Conservation (phyloP, 2,113 vertebrate species). For the Laterallus jamaicensis region DNA sequence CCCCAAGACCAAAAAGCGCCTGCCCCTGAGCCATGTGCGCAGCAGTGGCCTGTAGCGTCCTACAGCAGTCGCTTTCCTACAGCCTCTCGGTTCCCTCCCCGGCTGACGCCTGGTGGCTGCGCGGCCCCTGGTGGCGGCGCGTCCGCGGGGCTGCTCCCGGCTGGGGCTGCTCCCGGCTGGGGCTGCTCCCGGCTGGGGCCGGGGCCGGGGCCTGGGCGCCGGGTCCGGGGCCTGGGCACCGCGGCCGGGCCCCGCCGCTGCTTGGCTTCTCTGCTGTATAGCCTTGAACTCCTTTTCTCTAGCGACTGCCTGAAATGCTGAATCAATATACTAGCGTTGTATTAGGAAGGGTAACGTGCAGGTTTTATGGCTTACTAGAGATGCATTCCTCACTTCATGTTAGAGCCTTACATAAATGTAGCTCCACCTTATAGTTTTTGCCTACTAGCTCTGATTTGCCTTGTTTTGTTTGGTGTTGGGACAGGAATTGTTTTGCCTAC, state of each 20-base stretch:
- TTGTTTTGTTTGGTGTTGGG: neutral
- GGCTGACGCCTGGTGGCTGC: neutral
- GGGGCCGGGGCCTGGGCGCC: too few species aligned
- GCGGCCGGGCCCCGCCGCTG: neutral
- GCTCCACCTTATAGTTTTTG: neutral
- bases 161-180: neutral
- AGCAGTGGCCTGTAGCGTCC: neutral
- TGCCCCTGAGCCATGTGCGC: neutral
- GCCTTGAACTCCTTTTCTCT: neutral
- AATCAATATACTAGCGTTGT: neutral
- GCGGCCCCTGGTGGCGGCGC: conserved; percentile 68
- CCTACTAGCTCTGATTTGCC: neutral
- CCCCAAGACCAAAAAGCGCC: neutral
- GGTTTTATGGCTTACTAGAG: neutral
- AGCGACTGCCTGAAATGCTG: neutral
- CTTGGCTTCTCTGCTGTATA: neutral
- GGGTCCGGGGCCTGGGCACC: neutral
- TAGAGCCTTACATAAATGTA: neutral
- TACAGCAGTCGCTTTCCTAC: neutral
- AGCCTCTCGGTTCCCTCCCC: neutral
- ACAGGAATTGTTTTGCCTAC: neutral
- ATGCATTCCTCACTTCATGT: neutral
- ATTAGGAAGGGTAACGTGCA: neutral
- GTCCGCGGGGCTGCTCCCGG: neutral
- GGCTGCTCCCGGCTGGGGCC: neutral